A percentile compares a stretch with the other conserved stretches of the same genome.
Evolutionary conservation across 2,888 invertebrate species (phyloP).

Genomic region (Silvanus unidentatus): DNA sequence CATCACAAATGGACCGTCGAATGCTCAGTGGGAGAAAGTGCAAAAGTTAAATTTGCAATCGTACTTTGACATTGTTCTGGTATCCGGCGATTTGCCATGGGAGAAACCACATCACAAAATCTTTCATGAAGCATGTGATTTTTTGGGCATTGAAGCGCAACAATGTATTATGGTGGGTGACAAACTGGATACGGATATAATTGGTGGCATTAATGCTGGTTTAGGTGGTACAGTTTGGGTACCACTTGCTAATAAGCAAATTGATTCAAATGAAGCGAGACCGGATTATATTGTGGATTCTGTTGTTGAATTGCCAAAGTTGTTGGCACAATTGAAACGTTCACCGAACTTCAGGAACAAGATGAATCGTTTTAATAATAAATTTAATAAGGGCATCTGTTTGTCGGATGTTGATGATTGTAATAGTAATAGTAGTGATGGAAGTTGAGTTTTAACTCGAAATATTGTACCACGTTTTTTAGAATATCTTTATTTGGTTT

Average conservation of each 20-base stretch:
- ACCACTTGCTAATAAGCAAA: conserved; percentile 50
- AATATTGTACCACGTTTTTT: too few species aligned
- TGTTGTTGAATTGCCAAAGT: conserved; percentile 57
- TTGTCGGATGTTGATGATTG: conserved; percentile 43
- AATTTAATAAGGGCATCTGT: conserved; percentile 10
- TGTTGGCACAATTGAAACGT: conserved; percentile 50
- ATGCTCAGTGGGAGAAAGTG: conserved; percentile 86
- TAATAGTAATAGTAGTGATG: conserved; percentile 49
- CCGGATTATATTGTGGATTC: conserved; percentile 63
- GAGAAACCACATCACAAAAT: conserved; percentile 81
- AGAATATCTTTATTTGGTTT: not conserved
- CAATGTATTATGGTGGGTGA: conserved; percentile 79
- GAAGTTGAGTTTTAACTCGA: conserved; percentile 40
- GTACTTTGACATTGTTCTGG: conserved; percentile 73
- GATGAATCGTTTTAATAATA: conserved; percentile 7
- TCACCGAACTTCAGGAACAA: conserved; percentile 26
- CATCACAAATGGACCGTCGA: conserved; percentile 82
- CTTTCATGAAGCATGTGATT: conserved; percentile 74
- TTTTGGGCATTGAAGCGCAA: conserved; percentile 65
- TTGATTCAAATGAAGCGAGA: conserved; percentile 43
- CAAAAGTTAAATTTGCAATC: conserved; percentile 61
- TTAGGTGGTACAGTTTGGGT: conserved; percentile 75
- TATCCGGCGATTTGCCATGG: conserved; percentile 79
- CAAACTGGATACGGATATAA: conserved; percentile 81
- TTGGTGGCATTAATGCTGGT: conserved; percentile 73